These are phyloP conservation scores for Phasianus colchicus DNA, from an alignment of 2,113 vertebrate genomes.

Conservation along the genomic window DNA sequence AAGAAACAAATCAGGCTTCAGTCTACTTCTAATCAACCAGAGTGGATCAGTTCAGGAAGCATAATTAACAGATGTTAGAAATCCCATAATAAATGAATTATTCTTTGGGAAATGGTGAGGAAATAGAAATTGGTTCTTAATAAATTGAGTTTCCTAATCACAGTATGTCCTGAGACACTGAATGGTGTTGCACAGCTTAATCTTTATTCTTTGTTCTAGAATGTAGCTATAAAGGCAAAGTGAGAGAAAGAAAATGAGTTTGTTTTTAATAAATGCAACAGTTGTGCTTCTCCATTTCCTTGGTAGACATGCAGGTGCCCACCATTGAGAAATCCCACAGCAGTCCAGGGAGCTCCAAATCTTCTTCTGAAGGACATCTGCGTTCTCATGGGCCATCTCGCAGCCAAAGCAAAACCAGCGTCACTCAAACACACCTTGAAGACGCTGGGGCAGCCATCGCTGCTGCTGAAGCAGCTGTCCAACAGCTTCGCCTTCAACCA, in stretches of 20 bases:
- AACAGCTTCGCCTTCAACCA: slow-evolving; percentile 98
- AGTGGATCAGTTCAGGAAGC: not conserved
- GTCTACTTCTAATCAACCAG: not conserved
- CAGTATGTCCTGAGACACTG: not conserved
- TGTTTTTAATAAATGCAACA: slow-evolving; percentile 23
- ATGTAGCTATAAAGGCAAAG: not conserved
- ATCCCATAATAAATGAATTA: not conserved
- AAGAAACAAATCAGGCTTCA: not conserved
- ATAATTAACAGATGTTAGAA: not conserved
- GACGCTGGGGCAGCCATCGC: slow-evolving; percentile 97
- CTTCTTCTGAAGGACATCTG: slow-evolving; percentile 96
- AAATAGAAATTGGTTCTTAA: not conserved
- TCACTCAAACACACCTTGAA: slow-evolving; percentile 97
- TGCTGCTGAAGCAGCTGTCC: slow-evolving; percentile 95
- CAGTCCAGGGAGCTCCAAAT: slow-evolving; percentile 98
- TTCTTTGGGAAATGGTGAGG: not conserved
- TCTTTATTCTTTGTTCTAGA: not conserved
- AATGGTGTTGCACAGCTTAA: not conserved
- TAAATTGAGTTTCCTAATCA: not conserved
- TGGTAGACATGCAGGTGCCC: slow-evolving; percentile 91
- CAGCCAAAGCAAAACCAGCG: slow-evolving; percentile 98
- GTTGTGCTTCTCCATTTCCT: slow-evolving; percentile 50
- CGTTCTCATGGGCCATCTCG: slow-evolving; percentile 96
- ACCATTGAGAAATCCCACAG: slow-evolving; percentile 99
- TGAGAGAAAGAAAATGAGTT: not conserved